Evolutionary conservation across 2,113 vertebrate genomes (phyloP).

Genomic region (Montifringilla adamsi): DNA sequence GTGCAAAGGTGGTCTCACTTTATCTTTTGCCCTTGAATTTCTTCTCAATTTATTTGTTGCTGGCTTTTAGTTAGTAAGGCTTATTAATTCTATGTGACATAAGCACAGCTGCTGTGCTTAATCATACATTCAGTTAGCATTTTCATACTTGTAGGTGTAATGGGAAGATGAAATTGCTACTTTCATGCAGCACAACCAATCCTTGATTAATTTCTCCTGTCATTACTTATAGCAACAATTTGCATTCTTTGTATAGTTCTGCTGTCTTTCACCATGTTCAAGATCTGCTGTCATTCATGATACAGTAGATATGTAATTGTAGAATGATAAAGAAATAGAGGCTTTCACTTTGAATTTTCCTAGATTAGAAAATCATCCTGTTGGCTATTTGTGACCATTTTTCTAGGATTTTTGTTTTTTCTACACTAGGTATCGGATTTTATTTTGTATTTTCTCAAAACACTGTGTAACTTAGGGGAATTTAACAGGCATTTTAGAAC

Average conservation of each 20-base stretch:
- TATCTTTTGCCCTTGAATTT: background rate
- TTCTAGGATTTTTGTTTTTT: background rate
- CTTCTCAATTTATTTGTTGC: background rate
- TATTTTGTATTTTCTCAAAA: background rate
- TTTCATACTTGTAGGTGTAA: conserved; percentile 9
- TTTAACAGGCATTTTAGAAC: background rate
- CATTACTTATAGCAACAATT: background rate
- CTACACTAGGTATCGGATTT: background rate
- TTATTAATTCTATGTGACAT: background rate
- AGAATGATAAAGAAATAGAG: background rate
- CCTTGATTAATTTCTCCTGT: background rate
- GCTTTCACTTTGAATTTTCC: background rate
- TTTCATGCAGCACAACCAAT: background rate
- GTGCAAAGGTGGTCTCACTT: background rate
- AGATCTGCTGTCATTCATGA: background rate
- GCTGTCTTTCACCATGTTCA: background rate
- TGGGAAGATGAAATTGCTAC: background rate
- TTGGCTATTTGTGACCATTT: background rate
- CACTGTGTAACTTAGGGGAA: background rate
- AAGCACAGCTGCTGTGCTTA: background rate
- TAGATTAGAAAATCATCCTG: background rate
- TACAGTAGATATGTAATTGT: background rate
- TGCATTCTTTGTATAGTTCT: background rate
- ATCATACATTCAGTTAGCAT: background rate
- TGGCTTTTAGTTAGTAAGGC: background rate